Evolutionary conservation across 1,140 invertebrate genomes (phyloP).

Genomic region (Pseudomyrmex cubaensis): DNA sequence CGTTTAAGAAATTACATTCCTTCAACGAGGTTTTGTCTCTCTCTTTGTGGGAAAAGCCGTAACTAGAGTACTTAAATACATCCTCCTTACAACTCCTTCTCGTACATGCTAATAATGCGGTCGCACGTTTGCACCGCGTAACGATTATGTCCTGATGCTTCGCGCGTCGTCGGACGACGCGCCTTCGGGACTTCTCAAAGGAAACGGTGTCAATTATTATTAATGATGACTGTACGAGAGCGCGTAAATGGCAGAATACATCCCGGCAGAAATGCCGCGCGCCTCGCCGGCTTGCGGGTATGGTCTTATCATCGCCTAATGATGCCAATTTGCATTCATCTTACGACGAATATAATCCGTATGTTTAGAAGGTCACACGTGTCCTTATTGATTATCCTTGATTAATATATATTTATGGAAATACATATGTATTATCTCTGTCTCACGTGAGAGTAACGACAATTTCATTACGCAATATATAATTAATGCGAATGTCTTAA

Average conservation of each 20-base stretch:
- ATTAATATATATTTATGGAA: background rate
- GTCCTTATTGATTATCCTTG: slow-evolving; percentile 37
- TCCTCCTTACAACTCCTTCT: background rate
- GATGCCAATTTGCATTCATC: slow-evolving; percentile 36
- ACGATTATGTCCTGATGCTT: slow-evolving; percentile 61
- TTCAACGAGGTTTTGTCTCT: background rate
- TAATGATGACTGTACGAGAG: slow-evolving; percentile 76
- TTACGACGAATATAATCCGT: slow-evolving; percentile 34
- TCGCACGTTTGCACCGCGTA: slow-evolving; percentile 29
- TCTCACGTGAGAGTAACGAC: background rate
- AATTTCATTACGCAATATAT: background rate
- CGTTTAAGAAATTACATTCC: no score
- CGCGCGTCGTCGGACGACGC: slow-evolving; percentile 38
- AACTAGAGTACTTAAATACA: background rate
- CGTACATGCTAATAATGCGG: slow-evolving; percentile 57
- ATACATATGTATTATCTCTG: slow-evolving; percentile 11
- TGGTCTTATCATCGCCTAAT: slow-evolving; percentile 30
- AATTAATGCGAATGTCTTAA: background rate
- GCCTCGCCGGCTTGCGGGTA: background rate
- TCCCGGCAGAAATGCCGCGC: slow-evolving; percentile 26
- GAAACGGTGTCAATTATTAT: slow-evolving; percentile 77
- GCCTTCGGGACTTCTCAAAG: slow-evolving; percentile 71
- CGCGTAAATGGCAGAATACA: slow-evolving; percentile 66
- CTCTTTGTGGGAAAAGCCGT: background rate
- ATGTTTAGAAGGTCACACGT: slow-evolving; percentile 16